A percentile compares a stretch with the other conserved stretches of the same genome.
Evolutionary conservation across 2,888 invertebrate species (phyloP).

Genomic region (Aphodius sticticus): DNA sequence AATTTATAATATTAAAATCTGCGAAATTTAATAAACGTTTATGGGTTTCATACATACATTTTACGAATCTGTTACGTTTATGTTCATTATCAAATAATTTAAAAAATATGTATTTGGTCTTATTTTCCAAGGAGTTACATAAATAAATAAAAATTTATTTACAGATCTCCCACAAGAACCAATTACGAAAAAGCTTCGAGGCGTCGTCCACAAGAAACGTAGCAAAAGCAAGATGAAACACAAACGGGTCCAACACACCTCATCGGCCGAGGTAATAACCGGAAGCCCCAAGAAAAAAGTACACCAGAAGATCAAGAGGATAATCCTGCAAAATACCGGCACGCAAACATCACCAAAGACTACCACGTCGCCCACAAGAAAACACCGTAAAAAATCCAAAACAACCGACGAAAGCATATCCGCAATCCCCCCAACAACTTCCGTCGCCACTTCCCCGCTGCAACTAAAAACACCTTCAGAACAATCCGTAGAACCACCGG

Average conservation of each 20-base stretch:
- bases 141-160: not conserved
- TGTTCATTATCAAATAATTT: no score
- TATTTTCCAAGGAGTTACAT: no score
- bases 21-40: no score
- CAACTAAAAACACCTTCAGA: not conserved
- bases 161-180: not conserved
- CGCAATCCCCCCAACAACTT: not conserved
- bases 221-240: not conserved
- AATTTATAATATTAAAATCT: no score
- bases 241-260: not conserved
- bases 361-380: not conserved
- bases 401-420: constrained; percentile 8
- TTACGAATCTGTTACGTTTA: no score
- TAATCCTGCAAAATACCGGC: constrained; percentile 55
- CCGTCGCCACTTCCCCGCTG: not conserved
- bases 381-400: not conserved
- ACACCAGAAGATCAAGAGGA: constrained; percentile 31
- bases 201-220: not conserved
- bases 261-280: not conserved
- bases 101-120: no score
- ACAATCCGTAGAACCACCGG: not conserved
- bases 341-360: constrained; percentile 56
- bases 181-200: not conserved
- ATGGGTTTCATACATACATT: no score
- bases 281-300: constrained; percentile 25